Conservation (phyloP, 2,888 invertebrate species). For the Aromia moschata region DNA sequence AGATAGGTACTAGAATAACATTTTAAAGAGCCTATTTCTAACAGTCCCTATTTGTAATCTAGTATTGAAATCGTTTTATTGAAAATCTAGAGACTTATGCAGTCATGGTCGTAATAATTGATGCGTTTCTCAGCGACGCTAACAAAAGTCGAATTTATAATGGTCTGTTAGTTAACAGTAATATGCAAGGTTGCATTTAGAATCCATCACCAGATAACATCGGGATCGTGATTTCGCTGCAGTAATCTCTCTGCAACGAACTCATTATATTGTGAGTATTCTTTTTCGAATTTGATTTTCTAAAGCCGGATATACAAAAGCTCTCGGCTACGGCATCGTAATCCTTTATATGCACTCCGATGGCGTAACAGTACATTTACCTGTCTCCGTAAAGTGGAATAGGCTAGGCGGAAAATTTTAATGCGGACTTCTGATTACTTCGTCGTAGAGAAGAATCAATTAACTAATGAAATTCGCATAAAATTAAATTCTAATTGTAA, state of each 20-base stretch:
- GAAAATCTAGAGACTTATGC: too few relatives aligned
- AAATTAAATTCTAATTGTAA: too few relatives aligned
- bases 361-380: neutral
- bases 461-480: too few relatives aligned
- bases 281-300: conserved; percentile 10
- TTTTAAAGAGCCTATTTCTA: too few relatives aligned
- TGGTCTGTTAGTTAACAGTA: conserved; percentile 7
- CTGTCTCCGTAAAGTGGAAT: neutral
- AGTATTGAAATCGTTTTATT: too few relatives aligned
- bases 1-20: too few relatives aligned
- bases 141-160: conserved; percentile 6
- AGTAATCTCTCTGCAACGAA: conserved; percentile 10
- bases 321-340: conserved; percentile 5
- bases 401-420: neutral
- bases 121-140: conserved; percentile 5
- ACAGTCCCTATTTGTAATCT: too few relatives aligned
- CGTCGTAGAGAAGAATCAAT: too few relatives aligned
- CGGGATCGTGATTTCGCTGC: conserved; percentile 11
- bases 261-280: conserved; percentile 6
- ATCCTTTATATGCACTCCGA: conserved; percentile 1
- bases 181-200: conserved; percentile 7
- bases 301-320: conserved; percentile 17
- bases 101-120: conserved; percentile 1
- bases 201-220: conserved; percentile 8
- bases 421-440: too few relatives aligned